phyloP scores from a whole-genome alignment of 2,888 invertebrate species.

The Cheilosia soror region DNA sequence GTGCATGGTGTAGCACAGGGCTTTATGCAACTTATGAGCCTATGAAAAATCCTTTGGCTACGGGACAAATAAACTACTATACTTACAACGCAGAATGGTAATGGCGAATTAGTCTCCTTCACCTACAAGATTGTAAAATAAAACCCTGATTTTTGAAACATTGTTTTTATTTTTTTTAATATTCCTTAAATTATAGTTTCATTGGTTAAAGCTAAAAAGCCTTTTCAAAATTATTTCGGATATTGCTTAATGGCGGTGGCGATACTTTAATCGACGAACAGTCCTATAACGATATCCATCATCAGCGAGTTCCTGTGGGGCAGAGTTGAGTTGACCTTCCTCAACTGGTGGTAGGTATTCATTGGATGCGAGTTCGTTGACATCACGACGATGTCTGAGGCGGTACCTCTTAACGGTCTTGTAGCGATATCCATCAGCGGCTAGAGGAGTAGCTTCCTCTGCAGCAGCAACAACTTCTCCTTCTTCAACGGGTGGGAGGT shows the following conservation, averaged over 20 bases:
- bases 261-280: slow-evolving; percentile 78
- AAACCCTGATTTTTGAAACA: no score
- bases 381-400: slow-evolving; percentile 78
- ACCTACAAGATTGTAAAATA: no score
- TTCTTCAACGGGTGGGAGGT: slow-evolving; percentile 47
- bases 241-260: slow-evolving; percentile 72
- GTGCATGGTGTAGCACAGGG: no score
- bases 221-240: not conserved
- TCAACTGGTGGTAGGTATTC: no score
- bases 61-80: no score
- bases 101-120: no score
- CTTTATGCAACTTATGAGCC: no score
- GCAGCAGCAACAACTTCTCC: slow-evolving; percentile 42
- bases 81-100: no score
- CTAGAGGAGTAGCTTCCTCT: slow-evolving; percentile 44
- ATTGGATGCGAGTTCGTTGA: slow-evolving; percentile 36
- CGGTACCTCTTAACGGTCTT: slow-evolving; percentile 77
- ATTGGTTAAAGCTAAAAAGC: not conserved
- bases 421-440: slow-evolving; percentile 77
- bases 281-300: slow-evolving; percentile 73
- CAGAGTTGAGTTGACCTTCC: no score
- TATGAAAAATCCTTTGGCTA: no score
- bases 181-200: no score
- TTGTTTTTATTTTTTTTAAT: no score
- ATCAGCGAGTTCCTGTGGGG: slow-evolving; percentile 35